phyloP scores from a whole-genome alignment of 2,797 vertebrate species.

The Heterohyrax brucei region DNA sequence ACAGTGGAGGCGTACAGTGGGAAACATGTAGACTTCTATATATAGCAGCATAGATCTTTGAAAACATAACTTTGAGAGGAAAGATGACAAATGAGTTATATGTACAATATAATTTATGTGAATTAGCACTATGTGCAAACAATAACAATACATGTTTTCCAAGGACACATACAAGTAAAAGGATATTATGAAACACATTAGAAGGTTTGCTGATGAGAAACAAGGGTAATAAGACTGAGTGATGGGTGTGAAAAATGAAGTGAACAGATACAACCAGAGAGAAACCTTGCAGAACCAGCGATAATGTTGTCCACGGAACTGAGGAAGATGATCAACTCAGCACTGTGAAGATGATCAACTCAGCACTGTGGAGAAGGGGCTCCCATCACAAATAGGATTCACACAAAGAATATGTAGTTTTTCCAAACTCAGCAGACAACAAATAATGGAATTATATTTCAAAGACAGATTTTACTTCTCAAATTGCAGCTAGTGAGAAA shows the following conservation, averaged over 20 bases:
- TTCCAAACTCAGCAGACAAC: neutral
- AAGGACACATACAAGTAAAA: slow-evolving; percentile 7
- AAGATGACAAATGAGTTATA: neutral
- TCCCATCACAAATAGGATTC: neutral
- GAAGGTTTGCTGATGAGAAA: neutral
- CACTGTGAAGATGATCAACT: neutral
- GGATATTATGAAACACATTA: neutral
- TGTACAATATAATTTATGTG: neutral
- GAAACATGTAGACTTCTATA: neutral
- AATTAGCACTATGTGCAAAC: slow-evolving; percentile 29
- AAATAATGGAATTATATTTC: neutral
- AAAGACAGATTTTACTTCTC: slow-evolving; percentile 27
- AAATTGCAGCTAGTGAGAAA: neutral
- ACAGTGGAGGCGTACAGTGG: neutral
- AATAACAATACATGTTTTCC: neutral
- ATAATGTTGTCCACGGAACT: neutral
- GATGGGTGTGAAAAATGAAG: neutral
- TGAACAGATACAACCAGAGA: neutral
- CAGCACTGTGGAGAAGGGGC: neutral
- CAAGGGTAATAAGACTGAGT: neutral
- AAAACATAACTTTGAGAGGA: neutral
- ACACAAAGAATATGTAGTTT: neutral
- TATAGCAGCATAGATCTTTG: neutral
- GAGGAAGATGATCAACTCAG: neutral
- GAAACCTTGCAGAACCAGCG: fast-evolving